phyloP scores from a whole-genome alignment of 2,888 invertebrate species.

The Orchesellides sinensis region DNA sequence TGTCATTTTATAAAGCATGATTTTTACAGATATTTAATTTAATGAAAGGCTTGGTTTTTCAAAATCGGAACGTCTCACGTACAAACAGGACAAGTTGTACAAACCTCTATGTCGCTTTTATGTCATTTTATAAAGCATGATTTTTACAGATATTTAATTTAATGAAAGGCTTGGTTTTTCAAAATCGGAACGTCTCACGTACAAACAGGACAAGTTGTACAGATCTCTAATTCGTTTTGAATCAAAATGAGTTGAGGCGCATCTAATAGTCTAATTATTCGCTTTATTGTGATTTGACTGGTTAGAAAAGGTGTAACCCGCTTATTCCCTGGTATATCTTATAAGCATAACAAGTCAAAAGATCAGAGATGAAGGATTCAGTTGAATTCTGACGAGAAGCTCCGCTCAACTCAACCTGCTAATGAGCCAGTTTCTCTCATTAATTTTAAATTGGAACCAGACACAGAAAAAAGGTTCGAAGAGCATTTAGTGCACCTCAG shows the following conservation, averaged over 20 bases:
- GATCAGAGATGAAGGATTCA: slow-evolving; percentile 3
- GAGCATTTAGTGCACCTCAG: background rate
- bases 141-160: too few species aligned
- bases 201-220: too few species aligned
- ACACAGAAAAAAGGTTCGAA: background rate
- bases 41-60: too few species aligned
- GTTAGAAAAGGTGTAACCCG: slow-evolving; percentile 52
- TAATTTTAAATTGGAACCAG: slow-evolving; percentile 52
- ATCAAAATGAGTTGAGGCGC: slow-evolving; percentile 50
- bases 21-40: too few species aligned
- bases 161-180: too few species aligned
- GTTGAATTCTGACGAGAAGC: too few species aligned
- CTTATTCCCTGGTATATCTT: background rate
- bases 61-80: too few species aligned
- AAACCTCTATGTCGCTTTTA: background rate
- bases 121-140: background rate
- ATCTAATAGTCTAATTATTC: slow-evolving; percentile 59
- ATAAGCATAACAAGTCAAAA: slow-evolving; percentile 11
- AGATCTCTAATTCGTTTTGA: slow-evolving; percentile 1
- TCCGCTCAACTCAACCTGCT: slow-evolving; percentile 32
- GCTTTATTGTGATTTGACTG: slow-evolving; percentile 57
- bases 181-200: too few species aligned
- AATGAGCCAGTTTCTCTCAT: slow-evolving; percentile 65
- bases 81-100: too few species aligned
- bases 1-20: background rate